Evolutionary conservation across 2,888 invertebrate genomes (phyloP).

Genomic region (Acanthoscelides obtectus): DNA sequence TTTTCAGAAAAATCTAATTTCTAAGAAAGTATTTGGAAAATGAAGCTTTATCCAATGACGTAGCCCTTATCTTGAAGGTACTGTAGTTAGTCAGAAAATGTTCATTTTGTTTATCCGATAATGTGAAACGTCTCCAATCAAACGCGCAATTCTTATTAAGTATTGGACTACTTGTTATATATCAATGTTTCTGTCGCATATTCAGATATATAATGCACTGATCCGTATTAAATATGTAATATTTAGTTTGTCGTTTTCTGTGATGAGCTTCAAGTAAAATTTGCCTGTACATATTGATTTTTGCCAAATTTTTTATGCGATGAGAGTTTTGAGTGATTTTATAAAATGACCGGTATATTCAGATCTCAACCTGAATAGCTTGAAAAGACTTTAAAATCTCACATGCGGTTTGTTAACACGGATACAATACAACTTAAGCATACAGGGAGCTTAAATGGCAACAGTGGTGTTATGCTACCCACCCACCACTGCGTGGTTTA

Average conservation of each 20-base stretch:
- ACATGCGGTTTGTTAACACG: no score
- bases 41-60: no score
- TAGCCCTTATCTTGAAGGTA: no score
- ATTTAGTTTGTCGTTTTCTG: conserved; percentile 48
- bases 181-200: conserved; percentile 45
- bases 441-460: no score
- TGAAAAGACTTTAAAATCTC: no score
- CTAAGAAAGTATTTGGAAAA: no score
- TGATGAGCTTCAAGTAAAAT: conserved; percentile 46
- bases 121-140: neutral
- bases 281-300: conserved; percentile 46
- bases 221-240: conserved; percentile 45
- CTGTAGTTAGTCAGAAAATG: no score
- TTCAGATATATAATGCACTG: conserved; percentile 44
- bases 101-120: neutral
- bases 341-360: neutral
- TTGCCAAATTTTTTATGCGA: conserved; percentile 35
- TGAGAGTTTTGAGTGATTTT: neutral
- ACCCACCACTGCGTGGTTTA: no score
- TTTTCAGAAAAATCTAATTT: no score
- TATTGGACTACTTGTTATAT: conserved; percentile 32
- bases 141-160: conserved; percentile 4
- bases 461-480: no score
- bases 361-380: neutral
- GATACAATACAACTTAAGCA: no score